Evolutionary conservation across 2,113 vertebrate genomes (phyloP).

Genomic region (Turnix velox): DNA sequence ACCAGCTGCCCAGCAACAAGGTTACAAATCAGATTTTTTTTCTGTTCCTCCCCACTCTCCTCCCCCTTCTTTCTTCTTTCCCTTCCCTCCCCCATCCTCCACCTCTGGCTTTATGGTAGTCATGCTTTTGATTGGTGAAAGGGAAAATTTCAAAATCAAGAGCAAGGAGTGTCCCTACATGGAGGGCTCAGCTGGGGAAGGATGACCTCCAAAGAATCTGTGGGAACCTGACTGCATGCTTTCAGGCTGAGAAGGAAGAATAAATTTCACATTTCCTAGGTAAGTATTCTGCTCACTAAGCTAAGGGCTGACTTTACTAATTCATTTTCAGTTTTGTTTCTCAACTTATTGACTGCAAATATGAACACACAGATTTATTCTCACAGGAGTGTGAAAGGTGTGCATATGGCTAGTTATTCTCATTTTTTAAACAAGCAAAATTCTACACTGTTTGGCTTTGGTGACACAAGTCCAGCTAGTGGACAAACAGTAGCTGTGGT

Average conservation of each 20-base stretch:
- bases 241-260: neutral
- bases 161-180: neutral
- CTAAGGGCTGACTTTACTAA: neutral
- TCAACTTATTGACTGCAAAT: neutral
- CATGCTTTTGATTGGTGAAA: neutral
- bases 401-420: neutral
- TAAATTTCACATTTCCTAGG: neutral
- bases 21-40: neutral
- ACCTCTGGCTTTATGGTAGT: neutral
- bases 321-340: neutral
- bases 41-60: rapidly evolving
- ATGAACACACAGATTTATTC: neutral
- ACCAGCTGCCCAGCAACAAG: neutral
- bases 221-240: neutral
- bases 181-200: neutral
- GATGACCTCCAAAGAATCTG: rapidly evolving
- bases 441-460: neutral
- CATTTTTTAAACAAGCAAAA: neutral
- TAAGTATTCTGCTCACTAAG: neutral
- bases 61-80: neutral
- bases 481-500: neutral
- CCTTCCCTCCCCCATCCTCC: rapidly evolving
- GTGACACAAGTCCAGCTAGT: neutral
- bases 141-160: neutral
- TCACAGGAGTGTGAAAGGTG: neutral